Evolutionary conservation across 2,797 vertebrate species (phyloP), one percentile per base, ranked within the genome.

Genomic region (Smutsia gigantea): DNA sequence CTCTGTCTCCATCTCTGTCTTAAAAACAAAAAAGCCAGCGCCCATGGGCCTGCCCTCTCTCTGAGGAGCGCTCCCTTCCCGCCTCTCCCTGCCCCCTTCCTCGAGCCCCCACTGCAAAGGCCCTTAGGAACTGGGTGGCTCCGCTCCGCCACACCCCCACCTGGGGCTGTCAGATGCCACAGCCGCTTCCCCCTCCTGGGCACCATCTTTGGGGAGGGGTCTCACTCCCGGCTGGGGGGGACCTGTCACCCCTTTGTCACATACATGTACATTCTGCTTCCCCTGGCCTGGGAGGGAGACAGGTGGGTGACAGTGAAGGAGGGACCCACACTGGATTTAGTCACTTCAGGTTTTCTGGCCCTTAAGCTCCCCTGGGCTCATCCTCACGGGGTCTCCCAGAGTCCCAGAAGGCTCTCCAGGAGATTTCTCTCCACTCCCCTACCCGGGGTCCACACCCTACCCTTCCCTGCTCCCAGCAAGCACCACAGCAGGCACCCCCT

Each of bases 61-160:
- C 29, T 18, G 8, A 42, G 75, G 59, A 27, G 13, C 25, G 11
- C 66, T 51, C 42, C 10, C 3, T 46, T 42, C 27, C 11, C 3
- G 1, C 25, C 25, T 7, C 2, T 3, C 0, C 25, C n/a, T 5
- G 29, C 46, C 42, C n/a, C 7, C 51, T 27, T 0, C 14, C 27
- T 85, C 74, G 64, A 94, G 75, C 4, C 79, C 63, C 5, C 88
- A 87, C 85, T 94, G 89, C 93, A 94, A 46, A 91, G 3, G 21
- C 74, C 96, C 93, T 69, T 64, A 46, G 77, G 91, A 94, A 85
- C 29, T 34, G 90, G 94, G 94, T 4, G 49, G 57, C 68, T 34
- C 31, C 97, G 0, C 46, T 87, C 75, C 49, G 87, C 49, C 23
- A n/a, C n/a, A 64, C 88, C 96, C 59, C 11, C 7, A 11, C 49